Percentiles rank a stretch among this genome's conserved stretches.
Evolutionary conservation across 2,113 vertebrate species (phyloP).

Genomic region (Sylvietta virens): DNA sequence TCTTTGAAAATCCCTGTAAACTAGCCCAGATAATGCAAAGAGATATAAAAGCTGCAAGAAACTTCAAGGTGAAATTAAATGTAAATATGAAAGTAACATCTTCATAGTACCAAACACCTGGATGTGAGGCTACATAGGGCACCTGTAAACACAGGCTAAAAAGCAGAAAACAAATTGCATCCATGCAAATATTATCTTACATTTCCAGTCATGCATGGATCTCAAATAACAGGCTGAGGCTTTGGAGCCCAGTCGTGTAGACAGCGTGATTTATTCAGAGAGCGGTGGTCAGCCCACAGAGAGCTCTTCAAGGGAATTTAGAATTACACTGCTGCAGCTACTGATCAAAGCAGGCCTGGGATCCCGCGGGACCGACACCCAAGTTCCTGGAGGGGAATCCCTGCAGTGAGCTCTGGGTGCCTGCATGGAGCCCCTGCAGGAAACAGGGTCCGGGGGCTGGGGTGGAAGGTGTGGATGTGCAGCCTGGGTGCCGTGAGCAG

Average conservation of each 20-base stretch:
- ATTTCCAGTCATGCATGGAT: accelerated
- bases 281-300: not conserved
- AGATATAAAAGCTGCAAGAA: not conserved
- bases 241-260: not conserved
- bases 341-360: not conserved
- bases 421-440: not conserved
- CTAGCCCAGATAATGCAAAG: not conserved
- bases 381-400: not conserved
- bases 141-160: not conserved
- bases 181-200: not conserved
- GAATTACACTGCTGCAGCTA: accelerated
- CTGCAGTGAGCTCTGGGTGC: accelerated
- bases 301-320: not conserved
- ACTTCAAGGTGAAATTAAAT: not conserved
- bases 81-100: not conserved
- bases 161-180: not conserved
- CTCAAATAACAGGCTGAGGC: not conserved
- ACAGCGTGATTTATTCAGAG: not conserved
- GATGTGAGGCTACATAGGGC: not conserved
- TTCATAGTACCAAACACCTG: not conserved
- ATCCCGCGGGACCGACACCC: not conserved
- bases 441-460: too few species aligned
- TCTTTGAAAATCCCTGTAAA: not conserved
- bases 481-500: not conserved
- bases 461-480: not conserved